phyloP scores from a whole-genome alignment of 2,888 invertebrate genomes.

The Phytoseiulus persimilis region DNA sequence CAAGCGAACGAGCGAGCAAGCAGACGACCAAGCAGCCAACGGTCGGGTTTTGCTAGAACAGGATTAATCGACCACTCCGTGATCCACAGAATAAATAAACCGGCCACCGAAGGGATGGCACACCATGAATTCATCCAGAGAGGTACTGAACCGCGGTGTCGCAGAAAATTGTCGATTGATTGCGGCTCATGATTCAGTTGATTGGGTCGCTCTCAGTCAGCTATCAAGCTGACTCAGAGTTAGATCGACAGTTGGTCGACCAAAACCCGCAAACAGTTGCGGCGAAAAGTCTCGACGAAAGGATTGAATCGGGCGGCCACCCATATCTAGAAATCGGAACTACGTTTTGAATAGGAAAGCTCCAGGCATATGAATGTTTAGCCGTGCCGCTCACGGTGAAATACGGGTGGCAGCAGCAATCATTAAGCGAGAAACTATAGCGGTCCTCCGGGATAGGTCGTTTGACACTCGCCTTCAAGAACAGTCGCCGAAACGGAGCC shows the following conservation, averaged over 20 bases:
- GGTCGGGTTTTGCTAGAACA: neutral
- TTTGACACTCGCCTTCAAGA: neutral
- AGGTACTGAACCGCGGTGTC: neutral
- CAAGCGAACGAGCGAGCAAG: neutral
- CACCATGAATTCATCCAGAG: neutral
- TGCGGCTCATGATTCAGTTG: too few species aligned
- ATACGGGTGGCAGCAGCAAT: neutral
- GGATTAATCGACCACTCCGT: neutral
- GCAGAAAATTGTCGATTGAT: too few species aligned
- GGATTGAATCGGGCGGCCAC: neutral
- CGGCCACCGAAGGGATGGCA: neutral
- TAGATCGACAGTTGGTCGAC: too few species aligned
- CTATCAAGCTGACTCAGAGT: too few species aligned
- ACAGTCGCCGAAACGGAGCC: neutral
- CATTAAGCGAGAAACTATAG: neutral
- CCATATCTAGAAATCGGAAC: neutral
- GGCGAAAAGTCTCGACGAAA: neutral
- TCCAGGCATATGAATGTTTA: neutral
- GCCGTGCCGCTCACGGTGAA: neutral
- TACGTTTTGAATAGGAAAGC: neutral
- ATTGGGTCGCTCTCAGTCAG: too few species aligned
- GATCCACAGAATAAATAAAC: neutral
- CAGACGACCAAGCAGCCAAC: neutral
- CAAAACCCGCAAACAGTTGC: neutral
- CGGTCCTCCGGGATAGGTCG: neutral